Evolutionary conservation across 2,797 vertebrate species (phyloP).

Genomic region (Loris lydekkerianus): DNA sequence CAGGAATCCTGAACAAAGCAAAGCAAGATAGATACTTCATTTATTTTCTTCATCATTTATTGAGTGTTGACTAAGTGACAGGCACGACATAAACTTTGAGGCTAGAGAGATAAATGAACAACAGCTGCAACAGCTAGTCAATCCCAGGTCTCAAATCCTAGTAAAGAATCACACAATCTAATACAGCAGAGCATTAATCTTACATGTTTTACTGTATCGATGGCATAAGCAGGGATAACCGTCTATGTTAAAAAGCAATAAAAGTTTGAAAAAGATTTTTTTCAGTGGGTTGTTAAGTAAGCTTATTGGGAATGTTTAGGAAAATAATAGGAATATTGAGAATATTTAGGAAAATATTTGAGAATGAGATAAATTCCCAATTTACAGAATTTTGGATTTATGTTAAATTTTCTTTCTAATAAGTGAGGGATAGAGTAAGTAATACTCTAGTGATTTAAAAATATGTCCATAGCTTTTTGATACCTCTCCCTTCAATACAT

Average conservation of each 20-base stretch:
- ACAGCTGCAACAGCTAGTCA: neutral
- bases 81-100: neutral
- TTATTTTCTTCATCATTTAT: neutral
- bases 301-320: neutral
- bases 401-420: neutral
- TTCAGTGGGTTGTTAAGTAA: neutral
- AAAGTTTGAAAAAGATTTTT: neutral
- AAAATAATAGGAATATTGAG: neutral
- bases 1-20: neutral
- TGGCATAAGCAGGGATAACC: neutral
- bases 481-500: neutral
- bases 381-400: slow-evolving; percentile 5
- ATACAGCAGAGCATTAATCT: neutral
- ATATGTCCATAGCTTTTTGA: neutral
- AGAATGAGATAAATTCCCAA: neutral
- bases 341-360: neutral
- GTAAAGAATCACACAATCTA: neutral
- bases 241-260: neutral
- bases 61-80: neutral
- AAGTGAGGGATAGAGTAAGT: slow-evolving; percentile 9
- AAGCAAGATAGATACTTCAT: neutral
- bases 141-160: neutral
- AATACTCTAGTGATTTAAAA: neutral
- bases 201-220: neutral
- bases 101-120: neutral